These are phyloP conservation scores for Tenualosa ilisha DNA, from an alignment of 2,797 vertebrate species.

Conservation along the genomic window DNA sequence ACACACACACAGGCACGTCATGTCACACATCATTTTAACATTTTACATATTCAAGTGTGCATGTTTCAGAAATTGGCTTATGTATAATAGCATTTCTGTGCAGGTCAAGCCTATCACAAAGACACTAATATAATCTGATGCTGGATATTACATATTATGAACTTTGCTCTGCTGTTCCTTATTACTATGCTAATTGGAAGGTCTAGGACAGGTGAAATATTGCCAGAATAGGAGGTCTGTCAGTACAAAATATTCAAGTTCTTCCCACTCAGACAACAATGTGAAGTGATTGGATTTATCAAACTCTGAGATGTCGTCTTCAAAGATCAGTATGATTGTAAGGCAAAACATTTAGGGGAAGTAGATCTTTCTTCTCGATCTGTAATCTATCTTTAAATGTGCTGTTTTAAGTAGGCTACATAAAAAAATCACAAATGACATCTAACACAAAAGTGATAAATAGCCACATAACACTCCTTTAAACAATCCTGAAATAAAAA, in stretches of 20 bases:
- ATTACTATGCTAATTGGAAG: constrained; percentile 21
- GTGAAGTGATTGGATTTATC: neutral
- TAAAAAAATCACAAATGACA: too few relatives aligned
- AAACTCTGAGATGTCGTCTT: neutral
- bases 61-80: neutral
- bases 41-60: neutral
- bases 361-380: too few relatives aligned
- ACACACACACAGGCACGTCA: neutral
- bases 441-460: too few relatives aligned
- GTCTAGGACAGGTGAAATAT: neutral
- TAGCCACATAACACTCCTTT: too few relatives aligned
- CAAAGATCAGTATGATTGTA: neutral
- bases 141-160: neutral
- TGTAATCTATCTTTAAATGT: too few relatives aligned
- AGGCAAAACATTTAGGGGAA: neutral
- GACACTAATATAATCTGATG: neutral
- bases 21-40: neutral
- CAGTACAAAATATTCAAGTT: neutral
- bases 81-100: neutral
- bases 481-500: too few relatives aligned
- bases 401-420: too few relatives aligned
- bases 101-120: neutral
- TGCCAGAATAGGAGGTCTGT: neutral
- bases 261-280: neutral
- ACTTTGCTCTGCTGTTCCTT: neutral